phyloP scores from a whole-genome alignment of 2,888 invertebrate genomes.

The Leucophora obtusa region DNA sequence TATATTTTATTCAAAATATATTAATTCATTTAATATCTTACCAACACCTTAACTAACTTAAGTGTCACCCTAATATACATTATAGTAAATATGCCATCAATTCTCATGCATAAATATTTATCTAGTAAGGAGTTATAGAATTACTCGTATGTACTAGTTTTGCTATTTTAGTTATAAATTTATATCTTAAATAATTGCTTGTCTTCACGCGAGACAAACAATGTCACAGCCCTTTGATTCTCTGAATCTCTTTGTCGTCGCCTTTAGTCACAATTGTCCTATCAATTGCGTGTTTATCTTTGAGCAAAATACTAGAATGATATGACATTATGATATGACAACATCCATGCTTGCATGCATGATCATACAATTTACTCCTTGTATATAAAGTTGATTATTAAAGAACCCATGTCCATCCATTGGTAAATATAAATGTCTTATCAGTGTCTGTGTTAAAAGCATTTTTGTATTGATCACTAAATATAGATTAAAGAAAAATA shows the following conservation, averaged over 20 bases:
- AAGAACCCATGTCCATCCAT: neutral
- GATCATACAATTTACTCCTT: constrained; percentile 20
- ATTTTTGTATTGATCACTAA: constrained; percentile 32
- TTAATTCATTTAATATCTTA: too few species aligned
- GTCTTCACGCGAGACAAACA: constrained; percentile 34
- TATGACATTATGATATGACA: constrained; percentile 11
- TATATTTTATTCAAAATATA: too few species aligned
- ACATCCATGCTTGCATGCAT: constrained; percentile 11
- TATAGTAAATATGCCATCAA: too few species aligned
- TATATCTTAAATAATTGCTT: constrained; percentile 51
- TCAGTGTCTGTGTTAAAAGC: constrained; percentile 42
- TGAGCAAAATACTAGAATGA: neutral
- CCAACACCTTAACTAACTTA: too few species aligned
- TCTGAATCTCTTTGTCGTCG: constrained; percentile 2
- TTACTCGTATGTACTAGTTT: neutral
- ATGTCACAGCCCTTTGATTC: constrained; percentile 9
- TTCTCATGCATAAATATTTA: too few species aligned
- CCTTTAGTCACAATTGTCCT: neutral
- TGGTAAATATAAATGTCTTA: constrained; percentile 8
- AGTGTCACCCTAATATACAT: neutral
- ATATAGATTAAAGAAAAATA: too few species aligned
- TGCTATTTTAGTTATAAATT: constrained; percentile 25
- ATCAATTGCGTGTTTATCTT: constrained; percentile 48
- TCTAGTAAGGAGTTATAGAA: too few species aligned
- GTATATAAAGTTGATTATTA: constrained; percentile 9